These are phyloP conservation scores for Chelon labrosus DNA, from an alignment of 2,797 vertebrate species.

Conservation along the genomic window DNA sequence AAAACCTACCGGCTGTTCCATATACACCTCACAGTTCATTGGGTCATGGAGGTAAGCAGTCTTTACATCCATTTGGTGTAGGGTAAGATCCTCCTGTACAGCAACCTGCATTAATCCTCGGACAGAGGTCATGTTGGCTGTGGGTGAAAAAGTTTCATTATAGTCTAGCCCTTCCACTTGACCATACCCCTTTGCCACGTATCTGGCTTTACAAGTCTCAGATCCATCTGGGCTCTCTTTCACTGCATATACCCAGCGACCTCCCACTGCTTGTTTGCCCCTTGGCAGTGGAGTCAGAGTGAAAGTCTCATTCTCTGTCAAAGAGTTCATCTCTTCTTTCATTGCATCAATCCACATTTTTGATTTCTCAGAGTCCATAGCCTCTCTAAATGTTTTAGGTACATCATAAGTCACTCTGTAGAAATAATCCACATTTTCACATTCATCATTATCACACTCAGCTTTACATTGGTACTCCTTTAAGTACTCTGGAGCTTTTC, in stretches of 20 bases:
- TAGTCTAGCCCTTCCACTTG: neutral
- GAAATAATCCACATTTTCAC: too few species aligned
- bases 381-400: constrained; percentile 31
- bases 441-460: too few species aligned
- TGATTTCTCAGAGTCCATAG: constrained; percentile 25
- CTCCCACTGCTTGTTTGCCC: constrained; percentile 35
- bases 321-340: too few species aligned
- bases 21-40: neutral
- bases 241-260: constrained; percentile 28
- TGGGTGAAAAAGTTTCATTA: neutral
- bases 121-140: neutral
- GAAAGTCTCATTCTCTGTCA: too few species aligned
- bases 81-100: neutral
- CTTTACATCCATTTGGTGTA: neutral
- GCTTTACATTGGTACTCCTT: too few species aligned
- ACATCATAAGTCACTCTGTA: too few species aligned
- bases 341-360: too few species aligned
- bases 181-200: constrained; percentile 12
- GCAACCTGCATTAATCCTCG: neutral
- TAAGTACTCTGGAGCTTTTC: too few species aligned
- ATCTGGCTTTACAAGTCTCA: constrained; percentile 28
- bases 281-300: too few species aligned
- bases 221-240: constrained; percentile 28
- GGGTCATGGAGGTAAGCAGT: neutral
- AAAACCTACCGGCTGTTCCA: neutral